Evolutionary conservation across 2,797 vertebrate species (phyloP).

Genomic region (Aldrovandia affinis): DNA sequence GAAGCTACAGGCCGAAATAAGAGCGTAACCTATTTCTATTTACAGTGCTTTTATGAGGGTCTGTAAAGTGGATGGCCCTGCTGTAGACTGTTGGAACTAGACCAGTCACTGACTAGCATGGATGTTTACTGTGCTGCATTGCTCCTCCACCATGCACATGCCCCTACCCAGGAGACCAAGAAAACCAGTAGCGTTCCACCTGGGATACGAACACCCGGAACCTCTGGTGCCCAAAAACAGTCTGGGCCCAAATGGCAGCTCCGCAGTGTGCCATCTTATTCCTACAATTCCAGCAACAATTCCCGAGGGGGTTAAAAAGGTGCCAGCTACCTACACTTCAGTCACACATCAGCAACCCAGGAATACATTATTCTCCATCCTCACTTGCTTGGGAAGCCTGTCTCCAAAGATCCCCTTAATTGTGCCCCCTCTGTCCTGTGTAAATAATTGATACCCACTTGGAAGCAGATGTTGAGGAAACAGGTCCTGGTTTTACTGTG

Average conservation of each 20-base stretch:
- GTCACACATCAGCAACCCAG: not conserved
- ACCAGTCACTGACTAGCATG: not conserved
- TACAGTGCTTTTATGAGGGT: not conserved
- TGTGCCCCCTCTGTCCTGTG: conserved; percentile 52
- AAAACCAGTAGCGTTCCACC: too few relatives aligned
- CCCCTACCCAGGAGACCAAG: too few relatives aligned
- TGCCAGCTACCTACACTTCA: not conserved
- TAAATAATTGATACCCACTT: conserved; percentile 60
- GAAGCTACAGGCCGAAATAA: too few relatives aligned
- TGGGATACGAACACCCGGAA: too few relatives aligned
- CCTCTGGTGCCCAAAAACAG: too few relatives aligned
- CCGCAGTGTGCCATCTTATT: not conserved
- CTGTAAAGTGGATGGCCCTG: not conserved
- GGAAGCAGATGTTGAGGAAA: conserved; percentile 27
- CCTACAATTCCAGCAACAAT: not conserved
- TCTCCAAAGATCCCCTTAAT: conserved; percentile 61
- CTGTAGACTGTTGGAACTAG: not conserved
- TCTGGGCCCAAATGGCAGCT: too few relatives aligned
- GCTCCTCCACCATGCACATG: not conserved
- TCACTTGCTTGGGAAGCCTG: conserved; percentile 57
- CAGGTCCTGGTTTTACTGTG: not conserved
- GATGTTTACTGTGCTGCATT: not conserved
- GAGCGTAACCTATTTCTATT: too few relatives aligned
- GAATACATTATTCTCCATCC: conserved; percentile 34
- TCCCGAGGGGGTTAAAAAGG: not conserved